phyloP scores from a whole-genome alignment of 2,888 invertebrate species.

The Artemia sinica region DNA sequence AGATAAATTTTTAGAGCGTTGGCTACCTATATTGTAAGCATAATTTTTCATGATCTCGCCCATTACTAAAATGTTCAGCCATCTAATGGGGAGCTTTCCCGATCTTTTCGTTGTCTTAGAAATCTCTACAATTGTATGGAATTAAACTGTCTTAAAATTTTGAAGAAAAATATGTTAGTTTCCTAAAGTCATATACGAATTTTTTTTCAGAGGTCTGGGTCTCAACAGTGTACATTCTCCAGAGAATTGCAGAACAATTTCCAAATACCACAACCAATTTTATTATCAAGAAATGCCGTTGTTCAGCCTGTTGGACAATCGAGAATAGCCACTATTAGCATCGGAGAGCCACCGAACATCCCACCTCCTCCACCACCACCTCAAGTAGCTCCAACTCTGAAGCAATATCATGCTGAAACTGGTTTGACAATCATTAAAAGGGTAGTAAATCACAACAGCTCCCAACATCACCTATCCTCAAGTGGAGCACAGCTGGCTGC shows the following conservation, averaged over 20 bases:
- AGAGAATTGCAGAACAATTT: not conserved
- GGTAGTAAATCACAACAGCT: not conserved
- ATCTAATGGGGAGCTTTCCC: too few relatives aligned
- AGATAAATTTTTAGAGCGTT: too few relatives aligned
- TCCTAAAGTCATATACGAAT: too few relatives aligned
- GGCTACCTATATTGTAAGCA: too few relatives aligned
- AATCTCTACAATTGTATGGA: too few relatives aligned
- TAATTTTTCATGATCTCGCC: too few relatives aligned
- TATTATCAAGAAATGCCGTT: not conserved
- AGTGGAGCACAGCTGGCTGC: not conserved
- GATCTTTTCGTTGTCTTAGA: too few relatives aligned
- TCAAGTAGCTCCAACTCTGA: not conserved
- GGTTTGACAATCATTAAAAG: not conserved
- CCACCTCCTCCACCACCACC: not conserved
- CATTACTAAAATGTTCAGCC: too few relatives aligned
- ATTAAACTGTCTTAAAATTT: too few relatives aligned
- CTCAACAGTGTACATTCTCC: constrained; percentile 3
- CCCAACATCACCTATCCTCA: not conserved
- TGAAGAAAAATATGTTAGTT: too few relatives aligned
- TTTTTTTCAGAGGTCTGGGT: not conserved
- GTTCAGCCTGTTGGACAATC: constrained; percentile 9
- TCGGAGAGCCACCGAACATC: not conserved
- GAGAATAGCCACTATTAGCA: constrained; percentile 1
- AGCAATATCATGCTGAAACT: not conserved
- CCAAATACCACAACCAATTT: not conserved